Evolutionary conservation across 23 tunicate genomes (phyloP), one percentile per base, ranked within the genome.

Genomic region (Halocynthia roretzi): DNA sequence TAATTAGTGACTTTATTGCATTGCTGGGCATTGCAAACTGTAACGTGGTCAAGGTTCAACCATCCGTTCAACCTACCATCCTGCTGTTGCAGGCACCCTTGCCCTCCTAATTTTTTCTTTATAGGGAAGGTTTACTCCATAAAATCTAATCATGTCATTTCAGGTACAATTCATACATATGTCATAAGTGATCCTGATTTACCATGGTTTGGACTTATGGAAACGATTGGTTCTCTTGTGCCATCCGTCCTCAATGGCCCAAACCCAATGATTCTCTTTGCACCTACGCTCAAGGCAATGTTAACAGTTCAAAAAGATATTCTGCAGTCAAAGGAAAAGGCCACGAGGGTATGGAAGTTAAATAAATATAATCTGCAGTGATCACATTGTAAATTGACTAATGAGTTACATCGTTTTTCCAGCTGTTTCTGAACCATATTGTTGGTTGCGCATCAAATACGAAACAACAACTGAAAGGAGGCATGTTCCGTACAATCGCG

Each of bases 391-490:
- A 31, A 31, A 31, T 31, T 31, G 44, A 31, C 44, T 31, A 31
- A 31, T 31, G 44, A 31, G 2, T 31, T 31, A 31, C 44, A 31
- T 31, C 44, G 1, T 54, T 56, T 80, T 71, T 75, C 10, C 64
- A 83, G 86, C 20, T 75, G 23, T 83, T 48, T 52, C 54, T 83
- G 54, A 65, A 65, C 61, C 86, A 83, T 63, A 65, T 83, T 31
- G 80, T 75, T 12, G 81, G 80, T 7, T 83, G 86, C 7, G 71
- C 50, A 0, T 9, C 53, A 8, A 83, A 65, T 21, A 7, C 72
- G 63, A 53, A 52, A 23, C 75, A 63, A 2, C 54, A 75, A 8
- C 72, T 65, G 44, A 64, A 65, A 65, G 53, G 23, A 11, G 52
- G 54, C 2, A 6, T 22, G 50, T 52, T 83, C 9, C 21, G 64